Percentiles rank a stretch among this genome's conserved stretches.
Conservation (phyloP, 2,888 invertebrate genomes). For the Oxytorus armatus region DNA sequence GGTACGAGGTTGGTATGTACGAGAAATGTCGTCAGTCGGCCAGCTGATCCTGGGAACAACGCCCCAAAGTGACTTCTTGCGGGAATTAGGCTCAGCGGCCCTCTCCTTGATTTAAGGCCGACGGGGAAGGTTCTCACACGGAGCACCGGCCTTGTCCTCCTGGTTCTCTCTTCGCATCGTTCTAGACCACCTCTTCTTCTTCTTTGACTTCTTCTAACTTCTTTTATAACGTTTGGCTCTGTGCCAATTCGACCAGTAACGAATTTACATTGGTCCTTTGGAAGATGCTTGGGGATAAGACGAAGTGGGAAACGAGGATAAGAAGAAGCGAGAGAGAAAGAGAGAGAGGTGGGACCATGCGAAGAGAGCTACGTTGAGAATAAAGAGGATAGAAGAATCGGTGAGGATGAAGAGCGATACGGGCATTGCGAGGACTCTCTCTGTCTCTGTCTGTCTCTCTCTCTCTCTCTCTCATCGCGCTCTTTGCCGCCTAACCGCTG, state of each 20-base stretch:
- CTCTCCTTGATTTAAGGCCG: slow-evolving; percentile 83
- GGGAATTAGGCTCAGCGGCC: slow-evolving; percentile 80
- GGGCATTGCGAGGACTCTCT: slow-evolving; percentile 56
- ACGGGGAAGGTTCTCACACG: slow-evolving; percentile 81
- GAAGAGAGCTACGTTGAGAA: slow-evolving; percentile 54
- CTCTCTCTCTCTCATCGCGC: slow-evolving; percentile 38
- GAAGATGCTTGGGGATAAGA: slow-evolving; percentile 60
- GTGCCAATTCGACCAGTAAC: slow-evolving; percentile 71
- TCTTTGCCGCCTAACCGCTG: slow-evolving; percentile 46
- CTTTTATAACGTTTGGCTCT: slow-evolving; percentile 64
- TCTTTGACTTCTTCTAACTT: slow-evolving; percentile 49
- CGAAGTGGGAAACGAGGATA: slow-evolving; percentile 38
- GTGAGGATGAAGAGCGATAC: slow-evolving; percentile 68
- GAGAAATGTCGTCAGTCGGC: slow-evolving; percentile 81
- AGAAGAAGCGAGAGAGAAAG: slow-evolving; percentile 38
- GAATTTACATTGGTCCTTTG: slow-evolving; percentile 70
- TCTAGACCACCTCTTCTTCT: slow-evolving; percentile 38
- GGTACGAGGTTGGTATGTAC: slow-evolving; percentile 79
- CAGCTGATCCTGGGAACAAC: slow-evolving; percentile 85
- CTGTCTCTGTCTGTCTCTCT: no score
- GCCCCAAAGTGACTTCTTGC: slow-evolving; percentile 81
- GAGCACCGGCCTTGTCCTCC: slow-evolving; percentile 61
- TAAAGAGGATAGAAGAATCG: slow-evolving; percentile 66
- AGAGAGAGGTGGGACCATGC: slow-evolving; percentile 55
- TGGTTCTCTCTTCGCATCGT: slow-evolving; percentile 34